Evolutionary conservation across 2,888 invertebrate genomes (phyloP), one percentile per base, ranked within the genome.

Genomic region (Drosophila greeni): DNA sequence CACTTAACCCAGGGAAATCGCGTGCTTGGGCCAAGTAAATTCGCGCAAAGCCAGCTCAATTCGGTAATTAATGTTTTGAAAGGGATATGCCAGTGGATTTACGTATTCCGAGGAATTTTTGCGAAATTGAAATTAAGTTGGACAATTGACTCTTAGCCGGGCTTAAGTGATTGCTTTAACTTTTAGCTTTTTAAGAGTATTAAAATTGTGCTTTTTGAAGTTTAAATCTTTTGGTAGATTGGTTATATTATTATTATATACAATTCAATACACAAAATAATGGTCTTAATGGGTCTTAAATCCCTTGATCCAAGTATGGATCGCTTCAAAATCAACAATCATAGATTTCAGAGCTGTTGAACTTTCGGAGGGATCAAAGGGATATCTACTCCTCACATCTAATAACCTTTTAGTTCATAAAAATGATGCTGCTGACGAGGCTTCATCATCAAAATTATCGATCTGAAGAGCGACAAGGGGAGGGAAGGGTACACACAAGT

Each of bases 1-100:
- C 45, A 43, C 37, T 33, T 12, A 34, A 24, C 36, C 26, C 51
- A 23, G 2, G 42, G 31, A 39, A 60, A 56, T 60, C 26, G 43
- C 58, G 58, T 59, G 56, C 45, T 55, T 31, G 23, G 23, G 11
- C 29, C 14, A 33, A 39, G 37, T 56, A 39, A 56, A 56, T 55
- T 58, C 42, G 34, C 53, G 42, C 34, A 40, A 42, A 43, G 54
- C 26, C 42, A 58, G 16, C 55, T 43, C 36, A 45, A 37, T 45
- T 56, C 45, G 31, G 45, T 56, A 56, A 56, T 59, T 56, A 45
- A 45, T 16, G 23, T 37, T 42, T 31, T 59, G 4, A 29, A 33
- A 52, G 31, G 31, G 52, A 57, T 52, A 40, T n/a, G n/a, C n/a
- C n/a, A n/a, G n/a, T n/a, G n/a, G n/a, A n/a, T n/a, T n/a, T n/a